Percentiles rank a stretch among this genome's conserved stretches.
These are phyloP conservation scores for Mythimna pallens DNA, from an alignment of 2,888 invertebrate species.

Conservation along the genomic window DNA sequence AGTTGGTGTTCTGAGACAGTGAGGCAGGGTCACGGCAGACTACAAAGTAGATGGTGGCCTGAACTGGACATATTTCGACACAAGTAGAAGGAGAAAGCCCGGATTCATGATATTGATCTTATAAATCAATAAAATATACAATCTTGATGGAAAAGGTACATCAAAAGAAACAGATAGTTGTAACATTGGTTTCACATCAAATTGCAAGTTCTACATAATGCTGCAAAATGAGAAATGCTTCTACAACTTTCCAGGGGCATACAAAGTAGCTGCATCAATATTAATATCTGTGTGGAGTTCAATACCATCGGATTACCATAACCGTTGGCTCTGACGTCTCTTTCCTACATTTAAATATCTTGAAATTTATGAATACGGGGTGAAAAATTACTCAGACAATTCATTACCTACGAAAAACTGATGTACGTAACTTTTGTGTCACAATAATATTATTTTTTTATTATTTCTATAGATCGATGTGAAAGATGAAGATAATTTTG, in stretches of 20 bases:
- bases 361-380: slow-evolving; percentile 70
- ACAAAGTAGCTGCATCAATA: slow-evolving; percentile 54
- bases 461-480: neutral
- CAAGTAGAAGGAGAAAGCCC: too few relatives aligned
- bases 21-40: too few relatives aligned
- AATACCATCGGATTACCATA: slow-evolving; percentile 75
- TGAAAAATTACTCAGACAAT: slow-evolving; percentile 46
- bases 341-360: slow-evolving; percentile 74
- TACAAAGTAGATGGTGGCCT: too few relatives aligned
- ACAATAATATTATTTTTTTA: neutral
- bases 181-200: slow-evolving; percentile 27
- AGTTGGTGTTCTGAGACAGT: too few relatives aligned
- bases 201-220: slow-evolving; percentile 26
- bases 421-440: slow-evolving; percentile 9
- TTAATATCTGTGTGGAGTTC: slow-evolving; percentile 65
- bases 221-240: slow-evolving; percentile 49
- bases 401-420: slow-evolving; percentile 38
- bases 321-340: slow-evolving; percentile 76
- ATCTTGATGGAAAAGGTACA: neutral
- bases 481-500: neutral
- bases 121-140: neutral
- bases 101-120: neutral
- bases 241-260: slow-evolving; percentile 37
- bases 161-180: neutral
- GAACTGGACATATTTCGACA: too few relatives aligned